phyloP scores from a whole-genome alignment of 2,888 invertebrate species.

The Helicoverpa assulta region DNA sequence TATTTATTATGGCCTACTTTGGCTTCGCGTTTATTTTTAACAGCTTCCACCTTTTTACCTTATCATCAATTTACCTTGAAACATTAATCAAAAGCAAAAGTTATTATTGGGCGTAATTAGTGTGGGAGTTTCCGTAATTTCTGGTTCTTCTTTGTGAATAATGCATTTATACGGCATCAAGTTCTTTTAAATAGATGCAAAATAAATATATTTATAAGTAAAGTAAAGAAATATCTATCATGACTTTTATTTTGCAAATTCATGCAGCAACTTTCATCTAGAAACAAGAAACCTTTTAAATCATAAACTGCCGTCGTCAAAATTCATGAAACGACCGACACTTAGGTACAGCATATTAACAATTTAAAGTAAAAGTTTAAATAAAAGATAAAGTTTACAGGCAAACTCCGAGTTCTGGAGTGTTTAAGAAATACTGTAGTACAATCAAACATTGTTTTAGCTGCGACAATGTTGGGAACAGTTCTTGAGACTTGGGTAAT shows the following conservation, averaged over 20 bases:
- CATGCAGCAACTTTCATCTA: neutral
- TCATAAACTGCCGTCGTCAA: constrained; percentile 28
- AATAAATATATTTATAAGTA: too few relatives aligned
- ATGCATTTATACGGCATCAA: neutral
- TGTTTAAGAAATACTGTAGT: constrained; percentile 29
- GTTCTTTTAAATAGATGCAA: neutral
- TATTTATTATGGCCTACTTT: constrained; percentile 1
- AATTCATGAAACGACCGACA: constrained; percentile 46
- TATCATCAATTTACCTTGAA: neutral
- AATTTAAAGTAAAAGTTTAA: constrained; percentile 55
- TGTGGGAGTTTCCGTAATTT: neutral
- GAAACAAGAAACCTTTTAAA: neutral
- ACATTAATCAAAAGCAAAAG: neutral
- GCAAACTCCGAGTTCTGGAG: constrained; percentile 2
- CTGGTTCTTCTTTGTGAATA: neutral
- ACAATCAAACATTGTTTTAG: constrained; percentile 39
- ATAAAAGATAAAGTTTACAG: constrained; percentile 46
- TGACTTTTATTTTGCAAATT: neutral
- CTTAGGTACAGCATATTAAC: constrained; percentile 54
- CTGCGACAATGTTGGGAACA: constrained; percentile 25
- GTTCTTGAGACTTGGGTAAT: constrained; percentile 10
- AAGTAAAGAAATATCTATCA: too few relatives aligned
- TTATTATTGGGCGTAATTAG: neutral
- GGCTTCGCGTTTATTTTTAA: constrained; percentile 2
- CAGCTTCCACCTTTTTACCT: neutral